Percentiles rank a stretch among this genome's conserved stretches.
phyloP scores from a whole-genome alignment of 2,113 vertebrate species.

The Indri indri region DNA sequence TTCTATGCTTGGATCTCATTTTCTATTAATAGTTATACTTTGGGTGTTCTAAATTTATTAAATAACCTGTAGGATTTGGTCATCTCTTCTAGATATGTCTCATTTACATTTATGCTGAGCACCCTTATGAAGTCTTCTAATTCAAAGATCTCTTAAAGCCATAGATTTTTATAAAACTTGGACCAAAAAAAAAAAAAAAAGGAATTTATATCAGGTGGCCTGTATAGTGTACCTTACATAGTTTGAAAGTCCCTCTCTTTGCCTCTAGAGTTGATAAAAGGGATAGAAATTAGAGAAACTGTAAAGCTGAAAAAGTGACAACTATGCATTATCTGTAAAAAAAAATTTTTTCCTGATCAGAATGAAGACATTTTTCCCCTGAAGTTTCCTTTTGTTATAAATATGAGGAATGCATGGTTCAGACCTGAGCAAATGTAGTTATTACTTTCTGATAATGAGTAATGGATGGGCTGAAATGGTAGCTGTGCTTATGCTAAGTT shows the following conservation, averaged over 20 bases:
- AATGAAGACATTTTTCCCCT: neutral
- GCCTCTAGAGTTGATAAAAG: constrained; percentile 47
- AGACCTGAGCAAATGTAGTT: constrained; percentile 1
- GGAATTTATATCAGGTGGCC: neutral
- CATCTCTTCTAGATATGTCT: constrained; percentile 51
- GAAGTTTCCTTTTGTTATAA: constrained; percentile 23
- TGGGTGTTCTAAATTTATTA: constrained; percentile 48
- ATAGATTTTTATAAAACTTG: constrained; percentile 9
- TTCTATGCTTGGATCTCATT: neutral
- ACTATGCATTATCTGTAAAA: neutral
- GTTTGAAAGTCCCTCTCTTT: constrained; percentile 40
- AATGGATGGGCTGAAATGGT: neutral
- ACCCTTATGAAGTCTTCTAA: constrained; percentile 50
- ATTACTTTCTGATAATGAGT: neutral
- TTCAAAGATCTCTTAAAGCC: constrained; percentile 55
- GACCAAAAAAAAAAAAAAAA: neutral
- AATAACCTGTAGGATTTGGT: constrained; percentile 38
- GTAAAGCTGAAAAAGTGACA: neutral
- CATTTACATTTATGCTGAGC: constrained; percentile 65
- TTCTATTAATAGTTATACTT: neutral
- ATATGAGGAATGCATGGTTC: neutral
- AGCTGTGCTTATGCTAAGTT: neutral
- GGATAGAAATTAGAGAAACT: constrained; percentile 42
- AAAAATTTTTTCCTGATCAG: neutral
- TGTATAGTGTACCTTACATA: neutral